Conservation (phyloP, 2,888 invertebrate genomes). For the Limnephilus marmoratus region DNA sequence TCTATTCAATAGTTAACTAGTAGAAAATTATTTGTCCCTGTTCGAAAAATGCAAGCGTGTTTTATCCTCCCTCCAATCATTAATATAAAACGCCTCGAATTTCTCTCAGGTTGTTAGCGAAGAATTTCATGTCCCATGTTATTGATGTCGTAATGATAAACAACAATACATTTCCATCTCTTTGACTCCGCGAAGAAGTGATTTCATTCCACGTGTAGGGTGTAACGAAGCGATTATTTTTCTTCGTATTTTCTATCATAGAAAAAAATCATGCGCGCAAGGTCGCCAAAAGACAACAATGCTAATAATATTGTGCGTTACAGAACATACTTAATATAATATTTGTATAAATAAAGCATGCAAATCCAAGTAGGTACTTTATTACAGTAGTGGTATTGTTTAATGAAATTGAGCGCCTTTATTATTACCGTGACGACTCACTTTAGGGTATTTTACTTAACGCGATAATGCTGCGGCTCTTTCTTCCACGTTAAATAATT, state of each 20-base stretch:
- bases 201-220: not conserved
- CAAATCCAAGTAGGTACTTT: not conserved
- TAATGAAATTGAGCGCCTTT: too few relatives aligned
- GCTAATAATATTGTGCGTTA: too few relatives aligned
- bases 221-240: not conserved
- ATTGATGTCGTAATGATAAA: not conserved
- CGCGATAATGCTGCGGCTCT: too few relatives aligned
- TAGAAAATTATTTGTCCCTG: not conserved
- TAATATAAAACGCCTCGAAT: not conserved
- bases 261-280: too few relatives aligned
- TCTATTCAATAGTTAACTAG: too few relatives aligned
- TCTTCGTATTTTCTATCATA: not conserved
- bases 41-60: not conserved
- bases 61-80: not conserved
- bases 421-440: too few relatives aligned
- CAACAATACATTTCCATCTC: not conserved
- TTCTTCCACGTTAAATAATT: too few relatives aligned
- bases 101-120: not conserved
- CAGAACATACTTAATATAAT: not conserved
- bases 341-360: not conserved
- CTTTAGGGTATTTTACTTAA: too few relatives aligned
- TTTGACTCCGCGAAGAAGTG: not conserved
- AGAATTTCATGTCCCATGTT: not conserved
- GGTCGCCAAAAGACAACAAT: not conserved
- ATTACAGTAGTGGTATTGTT: not conserved